Evolutionary conservation across 2,113 vertebrate species (phyloP).

Genomic region (Rhizomys pruinosus): DNA sequence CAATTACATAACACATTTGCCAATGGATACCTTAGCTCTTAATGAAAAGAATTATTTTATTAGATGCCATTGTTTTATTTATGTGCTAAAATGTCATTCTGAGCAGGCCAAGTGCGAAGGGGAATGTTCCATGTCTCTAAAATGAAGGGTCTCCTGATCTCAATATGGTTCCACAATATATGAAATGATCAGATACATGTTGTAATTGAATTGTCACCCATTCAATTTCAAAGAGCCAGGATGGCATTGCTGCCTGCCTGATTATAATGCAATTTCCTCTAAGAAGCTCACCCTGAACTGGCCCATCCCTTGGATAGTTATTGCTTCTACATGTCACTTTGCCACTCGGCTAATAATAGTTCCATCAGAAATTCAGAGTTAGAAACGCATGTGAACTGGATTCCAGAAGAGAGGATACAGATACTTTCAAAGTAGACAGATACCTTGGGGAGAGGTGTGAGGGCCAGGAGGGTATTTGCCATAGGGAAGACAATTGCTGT

Average conservation of each 20-base stretch:
- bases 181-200: constrained; percentile 59
- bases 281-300: constrained; percentile 34
- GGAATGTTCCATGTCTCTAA: constrained; percentile 42
- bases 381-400: constrained; percentile 49
- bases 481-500: neutral
- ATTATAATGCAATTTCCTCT: constrained; percentile 54
- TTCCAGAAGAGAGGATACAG: constrained; percentile 50
- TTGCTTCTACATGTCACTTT: constrained; percentile 51
- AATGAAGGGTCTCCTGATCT: constrained; percentile 55
- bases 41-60: constrained; percentile 63
- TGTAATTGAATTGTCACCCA: constrained; percentile 77
- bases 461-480: neutral
- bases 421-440: neutral
- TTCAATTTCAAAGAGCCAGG: constrained; percentile 61
- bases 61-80: constrained; percentile 53
- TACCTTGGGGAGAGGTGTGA: constrained; percentile 15
- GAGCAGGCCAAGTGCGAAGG: neutral
- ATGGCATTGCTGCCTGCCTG: neutral
- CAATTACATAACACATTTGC: constrained; percentile 40
- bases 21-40: constrained; percentile 46
- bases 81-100: constrained; percentile 49
- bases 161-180: constrained; percentile 36
- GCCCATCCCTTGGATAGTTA: constrained; percentile 34
- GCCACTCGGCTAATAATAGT: constrained; percentile 35
- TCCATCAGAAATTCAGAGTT: constrained; percentile 36